Evolutionary conservation across 1,140 invertebrate genomes (phyloP), one percentile per base, ranked within the genome.

Genomic region (Zaprionus gabonicus): DNA sequence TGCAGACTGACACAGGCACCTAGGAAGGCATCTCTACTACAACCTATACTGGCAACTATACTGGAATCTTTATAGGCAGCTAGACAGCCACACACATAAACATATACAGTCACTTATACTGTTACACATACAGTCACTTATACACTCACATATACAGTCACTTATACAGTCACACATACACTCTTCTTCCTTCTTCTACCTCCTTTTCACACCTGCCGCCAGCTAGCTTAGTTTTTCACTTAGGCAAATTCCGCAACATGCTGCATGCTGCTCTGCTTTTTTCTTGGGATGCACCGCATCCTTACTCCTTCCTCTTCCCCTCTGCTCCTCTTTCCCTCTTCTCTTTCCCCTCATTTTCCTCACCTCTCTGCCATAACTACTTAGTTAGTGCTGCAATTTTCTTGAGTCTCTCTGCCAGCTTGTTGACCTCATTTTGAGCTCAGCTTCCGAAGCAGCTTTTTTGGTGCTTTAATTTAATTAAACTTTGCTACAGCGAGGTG

Each of bases 381-480:
- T 82, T 72, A 66, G 68, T 87, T 72, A 62, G 68, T 70, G 72
- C 28, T 69, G 77, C 75, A 83, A 80, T 84, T 78, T 84, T 81
- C 78, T 74, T 44, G 57, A 85, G 82, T 71, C 63, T 71, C 34
- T 67, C 17, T 53, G 46, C 17, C 49, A 71, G 17, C 76, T 76
- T 74, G 73, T 87, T 87, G 84, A 88, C 83, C 84, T 77, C 72
- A 81, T 84, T 82, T 58, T 56, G 31, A 46, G 41, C n/a, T 46
- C 36, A 60, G 41, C 55, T 80, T 78, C 55, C 65, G 3, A 10
- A 23, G 46, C 46, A 51, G 12, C 12, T 46, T 67, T 72, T 75
- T 51, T 51, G 63, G 60, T 36, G 65, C 64, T 71, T 80, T 80
- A 78, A 86, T 77, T 86, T 78, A 86, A 86, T 86, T 86, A 83